Conservation (phyloP, 2,113 vertebrate genomes). For the Macroglossus sobrinus region DNA sequence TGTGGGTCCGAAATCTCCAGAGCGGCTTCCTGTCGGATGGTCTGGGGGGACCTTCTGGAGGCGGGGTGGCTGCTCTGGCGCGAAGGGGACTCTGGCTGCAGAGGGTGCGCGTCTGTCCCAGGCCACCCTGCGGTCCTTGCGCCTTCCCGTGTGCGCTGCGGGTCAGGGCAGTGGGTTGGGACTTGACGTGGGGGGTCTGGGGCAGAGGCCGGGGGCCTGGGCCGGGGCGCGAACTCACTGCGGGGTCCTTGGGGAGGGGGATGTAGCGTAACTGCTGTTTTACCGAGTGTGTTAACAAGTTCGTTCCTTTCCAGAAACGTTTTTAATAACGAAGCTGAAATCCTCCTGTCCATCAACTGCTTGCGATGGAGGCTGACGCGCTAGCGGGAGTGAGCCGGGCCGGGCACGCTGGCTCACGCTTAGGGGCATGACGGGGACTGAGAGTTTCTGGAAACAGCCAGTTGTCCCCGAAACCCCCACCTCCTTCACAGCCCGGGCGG, state of each 20-base stretch:
- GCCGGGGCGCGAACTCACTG: no score
- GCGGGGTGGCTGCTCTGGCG: background rate
- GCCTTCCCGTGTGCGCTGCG: background rate
- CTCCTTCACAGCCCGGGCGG: no score
- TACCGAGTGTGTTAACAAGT: background rate
- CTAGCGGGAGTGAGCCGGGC: accelerated
- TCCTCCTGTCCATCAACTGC: background rate
- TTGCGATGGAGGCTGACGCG: accelerated
- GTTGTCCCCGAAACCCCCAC: background rate
- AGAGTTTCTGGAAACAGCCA: background rate
- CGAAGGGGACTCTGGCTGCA: background rate
- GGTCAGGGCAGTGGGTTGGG: background rate
- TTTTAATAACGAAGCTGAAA: background rate
- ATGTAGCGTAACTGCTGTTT: accelerated
- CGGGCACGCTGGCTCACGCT: accelerated
- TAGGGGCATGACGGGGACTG: accelerated
- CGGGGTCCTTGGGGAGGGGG: background rate
- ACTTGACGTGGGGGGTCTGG: no score
- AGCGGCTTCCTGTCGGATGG: background rate
- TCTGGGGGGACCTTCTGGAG: background rate
- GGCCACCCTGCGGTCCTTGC: background rate
- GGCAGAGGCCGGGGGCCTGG: no score
- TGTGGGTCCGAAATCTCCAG: background rate
- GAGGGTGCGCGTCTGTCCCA: background rate
- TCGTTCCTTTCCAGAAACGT: background rate